Base-by-base conservation (phyloP, 2,113 vertebrate species). In the Syngnathoides biaculeatus region DNA sequence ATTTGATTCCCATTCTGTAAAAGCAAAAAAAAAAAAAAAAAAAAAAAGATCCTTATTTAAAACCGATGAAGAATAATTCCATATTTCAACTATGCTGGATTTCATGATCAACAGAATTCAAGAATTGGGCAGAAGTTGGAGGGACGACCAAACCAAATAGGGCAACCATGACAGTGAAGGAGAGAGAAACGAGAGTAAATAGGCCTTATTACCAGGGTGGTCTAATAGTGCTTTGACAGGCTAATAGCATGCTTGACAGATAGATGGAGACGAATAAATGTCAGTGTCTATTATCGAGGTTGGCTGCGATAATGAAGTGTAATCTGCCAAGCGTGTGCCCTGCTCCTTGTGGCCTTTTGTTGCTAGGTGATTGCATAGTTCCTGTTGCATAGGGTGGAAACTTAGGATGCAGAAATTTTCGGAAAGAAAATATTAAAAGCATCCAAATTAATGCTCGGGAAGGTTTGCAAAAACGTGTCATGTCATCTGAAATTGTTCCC, bases 161-260 rank as follows among this genome's bases (percentile, higher is more conserved):
- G 55, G 40, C 65, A 66, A 59, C 66, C 72, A 75, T 84, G 85
- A 82, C 74, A 77, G 81, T 70, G 74, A 80, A 82, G 69, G 73
- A 71, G 72, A 71, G 68, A 69, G 80, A 86, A 87, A 87, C 80
- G 79, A 78, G 72, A 76, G 83, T 90, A 90, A 91, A 89, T 88
- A 84, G 86, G 78, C 75, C 74, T 89, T 88, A 90, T 88, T 89
- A 90, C 87, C 81, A 87, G 75, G 79, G 73, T 77, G 81, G 79
- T 74, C 84, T 90, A 90, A 90, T 91, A 82, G 87, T 64, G 48
- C 83, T 86, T 87, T 91, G 90, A 90, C 88, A 85, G 79, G 86
- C 79, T 90, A 90, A 92, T 92, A 84, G 85, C 73, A 75, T 79
- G 68, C 85, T 84, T 91, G 90, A 92, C 85, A 86, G 87, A 92